Conservation (phyloP, 2,888 invertebrate genomes). For the Drosophila recens region DNA sequence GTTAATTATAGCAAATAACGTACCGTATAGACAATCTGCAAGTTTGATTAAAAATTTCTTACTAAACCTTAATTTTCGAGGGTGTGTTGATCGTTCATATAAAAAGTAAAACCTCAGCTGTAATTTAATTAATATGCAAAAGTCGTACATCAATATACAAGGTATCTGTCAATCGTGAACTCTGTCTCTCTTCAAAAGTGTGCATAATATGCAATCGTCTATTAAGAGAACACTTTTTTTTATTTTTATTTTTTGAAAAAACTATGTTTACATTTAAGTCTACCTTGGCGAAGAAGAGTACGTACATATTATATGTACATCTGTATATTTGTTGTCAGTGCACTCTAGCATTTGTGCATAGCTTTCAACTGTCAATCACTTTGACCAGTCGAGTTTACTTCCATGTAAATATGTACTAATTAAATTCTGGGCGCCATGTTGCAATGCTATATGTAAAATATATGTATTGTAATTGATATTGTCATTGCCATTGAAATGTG, state of each 20-base stretch:
- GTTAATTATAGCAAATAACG: no score
- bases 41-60: no score
- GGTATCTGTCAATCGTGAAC: background rate
- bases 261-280: background rate
- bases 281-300: background rate
- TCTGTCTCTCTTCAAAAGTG: background rate
- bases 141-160: no score
- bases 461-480: conserved; percentile 52
- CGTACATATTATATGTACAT: background rate
- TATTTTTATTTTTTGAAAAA: background rate
- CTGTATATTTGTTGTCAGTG: background rate
- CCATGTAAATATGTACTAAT: conserved; percentile 48
- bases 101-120: no score
- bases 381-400: conserved; percentile 10
- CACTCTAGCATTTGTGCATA: conserved; percentile 5
- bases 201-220: background rate
- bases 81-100: no score
- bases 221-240: background rate
- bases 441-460: conserved; percentile 14
- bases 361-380: conserved; percentile 25
- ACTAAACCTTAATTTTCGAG: no score
- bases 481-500: conserved; percentile 64
- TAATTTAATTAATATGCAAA: no score
- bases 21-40: no score
- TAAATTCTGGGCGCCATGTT: conserved; percentile 38